Evolutionary conservation across 2,888 invertebrate genomes (phyloP).

Genomic region (Cerastis leucographa): DNA sequence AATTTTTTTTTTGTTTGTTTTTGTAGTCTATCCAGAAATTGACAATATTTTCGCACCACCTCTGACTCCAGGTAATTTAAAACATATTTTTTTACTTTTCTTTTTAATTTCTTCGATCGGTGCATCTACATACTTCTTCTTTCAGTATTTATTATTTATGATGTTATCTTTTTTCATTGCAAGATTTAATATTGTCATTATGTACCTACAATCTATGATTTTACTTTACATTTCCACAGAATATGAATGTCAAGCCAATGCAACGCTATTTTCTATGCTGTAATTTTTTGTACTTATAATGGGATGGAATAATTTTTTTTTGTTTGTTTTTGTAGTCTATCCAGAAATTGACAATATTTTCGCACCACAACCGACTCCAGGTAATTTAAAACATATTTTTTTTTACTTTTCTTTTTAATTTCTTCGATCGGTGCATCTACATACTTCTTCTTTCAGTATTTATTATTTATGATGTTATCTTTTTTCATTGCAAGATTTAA

Average conservation of each 20-base stretch:
- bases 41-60: slow-evolving; percentile 21
- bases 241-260: too few relatives aligned
- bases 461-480: background rate
- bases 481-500: background rate
- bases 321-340: slow-evolving; percentile 18
- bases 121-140: background rate
- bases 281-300: background rate
- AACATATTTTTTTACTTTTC: background rate
- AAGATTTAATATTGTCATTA: background rate
- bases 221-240: background rate
- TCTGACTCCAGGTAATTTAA: slow-evolving; percentile 33
- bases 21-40: slow-evolving; percentile 22
- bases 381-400: slow-evolving; percentile 13
- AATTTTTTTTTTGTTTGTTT: background rate
- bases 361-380: slow-evolving; percentile 26
- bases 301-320: background rate
- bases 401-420: background rate
- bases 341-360: slow-evolving; percentile 20
- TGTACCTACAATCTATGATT: too few relatives aligned
- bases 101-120: background rate
- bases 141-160: background rate
- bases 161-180: background rate
- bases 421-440: background rate
- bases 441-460: background rate
- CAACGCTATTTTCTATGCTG: too few relatives aligned